Evolutionary conservation across 2,797 vertebrate genomes (phyloP).

Genomic region (Acridotheres tristis): DNA sequence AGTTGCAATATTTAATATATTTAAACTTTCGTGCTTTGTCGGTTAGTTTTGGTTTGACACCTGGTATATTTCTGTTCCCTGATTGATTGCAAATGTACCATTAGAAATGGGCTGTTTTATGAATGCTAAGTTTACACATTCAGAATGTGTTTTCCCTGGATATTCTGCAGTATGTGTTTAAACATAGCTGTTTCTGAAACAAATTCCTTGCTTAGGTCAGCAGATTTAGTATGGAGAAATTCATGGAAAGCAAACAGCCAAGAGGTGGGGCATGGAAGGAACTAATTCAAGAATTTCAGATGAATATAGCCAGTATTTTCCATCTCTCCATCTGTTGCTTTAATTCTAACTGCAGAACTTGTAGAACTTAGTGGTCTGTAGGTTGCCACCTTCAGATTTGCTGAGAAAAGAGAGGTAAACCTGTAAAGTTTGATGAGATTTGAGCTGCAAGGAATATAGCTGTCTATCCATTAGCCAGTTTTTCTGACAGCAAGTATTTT

Average conservation of each 20-base stretch:
- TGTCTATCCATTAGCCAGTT: neutral
- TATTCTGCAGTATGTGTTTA: constrained; percentile 19
- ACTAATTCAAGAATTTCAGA: constrained; percentile 9
- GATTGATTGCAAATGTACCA: constrained; percentile 30
- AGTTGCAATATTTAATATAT: neutral
- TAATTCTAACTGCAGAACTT: neutral
- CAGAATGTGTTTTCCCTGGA: constrained; percentile 18
- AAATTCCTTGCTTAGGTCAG: constrained; percentile 46
- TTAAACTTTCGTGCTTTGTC: constrained; percentile 5
- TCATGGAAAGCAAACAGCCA: constrained; percentile 9
- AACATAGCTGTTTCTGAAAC: constrained; percentile 38
- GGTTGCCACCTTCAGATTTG: neutral
- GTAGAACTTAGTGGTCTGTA: neutral
- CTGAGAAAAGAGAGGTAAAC: neutral
- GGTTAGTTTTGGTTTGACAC: constrained; percentile 39
- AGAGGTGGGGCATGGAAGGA: constrained; percentile 19
- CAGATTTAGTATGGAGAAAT: neutral
- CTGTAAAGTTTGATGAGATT: neutral
- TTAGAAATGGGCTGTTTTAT: constrained; percentile 6
- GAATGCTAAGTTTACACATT: constrained; percentile 34
- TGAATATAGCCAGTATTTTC: neutral
- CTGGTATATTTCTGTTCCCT: constrained; percentile 34
- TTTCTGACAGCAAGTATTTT: neutral
- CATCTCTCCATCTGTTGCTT: neutral
- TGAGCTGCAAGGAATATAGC: neutral